Base-by-base conservation (phyloP, 2,113 vertebrate species). In the Donacobius atricapilla region DNA sequence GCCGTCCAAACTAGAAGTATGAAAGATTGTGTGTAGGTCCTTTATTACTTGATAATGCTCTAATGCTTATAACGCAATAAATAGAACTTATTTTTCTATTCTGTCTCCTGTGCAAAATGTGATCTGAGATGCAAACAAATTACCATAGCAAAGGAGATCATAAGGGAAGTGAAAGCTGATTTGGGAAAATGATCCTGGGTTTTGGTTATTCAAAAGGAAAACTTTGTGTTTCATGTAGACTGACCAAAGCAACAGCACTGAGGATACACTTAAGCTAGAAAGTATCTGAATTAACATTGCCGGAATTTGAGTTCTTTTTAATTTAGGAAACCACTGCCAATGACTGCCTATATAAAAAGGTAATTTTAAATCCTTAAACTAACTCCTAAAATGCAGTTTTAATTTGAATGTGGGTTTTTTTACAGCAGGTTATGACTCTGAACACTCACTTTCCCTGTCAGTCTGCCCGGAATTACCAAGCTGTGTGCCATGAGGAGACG, bases 191-290 rank as follows among this genome's bases (percentile, higher is more conserved):
- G 0, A 22, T 39, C 79, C 53, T 78, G 13, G 6, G 25, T 90
- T 92, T 78, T 31, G 47, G 10, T 83, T 61, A 31, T 76, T 72
- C 3, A 51, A 40, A 89, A 80, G 50, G 30, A 54, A 65, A 58
- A 45, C 7, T 19, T 0, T 30, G 1, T 81, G 21, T 73, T 75
- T 48, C 17, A 9, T 1, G 0, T 44, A n/a, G 30, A 8, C n/a
- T 64, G 40, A 71, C 37, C 69, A 35, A 48, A 82, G 50, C n/a
- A 87, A 18, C 3, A 0, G 45, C 51, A 30, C 4, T 77, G 44
- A 69, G 22, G 30, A 40, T n/a, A 30, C 11, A 65, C 24, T 12
- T 9, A 63, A 72, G 6, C 79, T 69, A 69, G 17, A 73, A 89
- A 61, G 24, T 78, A 47, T 25, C 31, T 77, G 68, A 76, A 30